Percentiles rank a stretch among this genome's conserved stretches.
Conservation (phyloP, 2,888 invertebrate genomes). For the Ashinkailepas kermadecensis region DNA sequence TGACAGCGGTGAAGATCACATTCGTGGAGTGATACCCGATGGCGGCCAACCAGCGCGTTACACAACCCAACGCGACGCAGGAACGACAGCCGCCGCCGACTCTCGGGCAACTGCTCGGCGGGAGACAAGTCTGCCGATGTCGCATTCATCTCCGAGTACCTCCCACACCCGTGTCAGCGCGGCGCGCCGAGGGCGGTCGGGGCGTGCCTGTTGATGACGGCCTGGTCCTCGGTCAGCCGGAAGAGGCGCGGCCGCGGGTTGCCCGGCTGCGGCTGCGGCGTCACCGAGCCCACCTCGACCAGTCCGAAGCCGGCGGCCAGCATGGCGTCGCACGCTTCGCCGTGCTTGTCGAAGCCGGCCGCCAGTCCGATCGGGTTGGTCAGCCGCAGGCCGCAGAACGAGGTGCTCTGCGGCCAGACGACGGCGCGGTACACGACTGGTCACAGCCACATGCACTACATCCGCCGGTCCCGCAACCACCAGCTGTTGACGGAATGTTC, state of each 20-base stretch:
- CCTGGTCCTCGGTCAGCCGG: constrained; percentile 70
- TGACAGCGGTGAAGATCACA: too few species aligned
- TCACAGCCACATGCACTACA: neutral
- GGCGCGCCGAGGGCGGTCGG: too few species aligned
- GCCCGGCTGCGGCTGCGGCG: constrained; percentile 85
- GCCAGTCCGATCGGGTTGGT: constrained; percentile 93
- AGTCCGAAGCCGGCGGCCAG: constrained; percentile 79
- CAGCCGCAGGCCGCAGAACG: constrained; percentile 62
- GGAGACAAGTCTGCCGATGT: too few species aligned
- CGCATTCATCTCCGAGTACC: too few species aligned
- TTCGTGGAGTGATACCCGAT: too few species aligned
- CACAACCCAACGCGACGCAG: too few species aligned
- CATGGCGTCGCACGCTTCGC: constrained; percentile 76
- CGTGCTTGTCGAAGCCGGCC: constrained; percentile 97
- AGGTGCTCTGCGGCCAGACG: constrained; percentile 34
- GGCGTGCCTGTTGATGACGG: constrained; percentile 72
- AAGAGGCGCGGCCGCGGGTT: constrained; percentile 91
- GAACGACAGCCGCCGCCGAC: too few species aligned
- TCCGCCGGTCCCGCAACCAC: too few species aligned
- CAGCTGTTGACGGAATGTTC: neutral
- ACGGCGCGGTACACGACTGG: neutral
- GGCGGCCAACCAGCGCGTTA: too few species aligned
- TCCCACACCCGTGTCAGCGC: too few species aligned
- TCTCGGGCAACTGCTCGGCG: too few species aligned
- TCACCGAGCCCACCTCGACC: constrained; percentile 92